These are phyloP conservation scores for Ameiurus melas DNA, from an alignment of 2,113 vertebrate genomes.

Conservation along the genomic window DNA sequence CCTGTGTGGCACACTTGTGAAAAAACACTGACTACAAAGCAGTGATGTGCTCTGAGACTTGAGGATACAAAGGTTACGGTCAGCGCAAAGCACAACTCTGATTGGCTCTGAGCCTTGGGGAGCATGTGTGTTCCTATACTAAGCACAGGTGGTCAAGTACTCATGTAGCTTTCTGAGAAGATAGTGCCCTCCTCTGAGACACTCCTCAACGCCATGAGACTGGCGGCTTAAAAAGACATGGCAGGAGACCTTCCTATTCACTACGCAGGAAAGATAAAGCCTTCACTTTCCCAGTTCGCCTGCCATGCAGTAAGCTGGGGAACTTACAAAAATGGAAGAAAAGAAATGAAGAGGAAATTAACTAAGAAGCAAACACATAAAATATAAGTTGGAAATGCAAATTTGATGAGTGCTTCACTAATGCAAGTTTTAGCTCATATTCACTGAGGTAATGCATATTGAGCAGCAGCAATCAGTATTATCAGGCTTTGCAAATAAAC, in stretches of 20 bases:
- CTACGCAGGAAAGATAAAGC: neutral
- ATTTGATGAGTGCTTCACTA: slow-evolving; percentile 28
- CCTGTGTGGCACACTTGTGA: slow-evolving; percentile 18
- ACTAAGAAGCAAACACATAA: neutral
- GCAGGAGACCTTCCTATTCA: neutral
- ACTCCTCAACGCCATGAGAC: slow-evolving; percentile 8
- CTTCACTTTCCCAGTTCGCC: neutral
- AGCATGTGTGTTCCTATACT: slow-evolving; percentile 27
- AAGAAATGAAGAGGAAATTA: neutral
- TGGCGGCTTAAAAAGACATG: slow-evolving; percentile 12
- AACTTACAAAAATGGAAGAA: too few relatives aligned
- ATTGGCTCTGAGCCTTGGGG: slow-evolving; percentile 38
- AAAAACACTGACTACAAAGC: slow-evolving; percentile 25
- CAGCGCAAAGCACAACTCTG: slow-evolving; percentile 14
- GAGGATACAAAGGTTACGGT: slow-evolving; percentile 14
- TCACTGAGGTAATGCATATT: slow-evolving; percentile 39
- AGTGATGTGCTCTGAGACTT: slow-evolving; percentile 14
- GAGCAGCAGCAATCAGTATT: slow-evolving; percentile 34
- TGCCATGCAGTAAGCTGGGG: neutral
- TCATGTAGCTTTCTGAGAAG: neutral
- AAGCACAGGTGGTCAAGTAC: slow-evolving; percentile 21
- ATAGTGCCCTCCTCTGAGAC: slow-evolving; percentile 9
- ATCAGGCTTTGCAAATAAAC: slow-evolving; percentile 29
- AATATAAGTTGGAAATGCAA: slow-evolving; percentile 27
- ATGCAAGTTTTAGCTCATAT: slow-evolving; percentile 30